Evolutionary conservation across 2,797 vertebrate species (phyloP).

Genomic region (Enteromius viviparus): DNA sequence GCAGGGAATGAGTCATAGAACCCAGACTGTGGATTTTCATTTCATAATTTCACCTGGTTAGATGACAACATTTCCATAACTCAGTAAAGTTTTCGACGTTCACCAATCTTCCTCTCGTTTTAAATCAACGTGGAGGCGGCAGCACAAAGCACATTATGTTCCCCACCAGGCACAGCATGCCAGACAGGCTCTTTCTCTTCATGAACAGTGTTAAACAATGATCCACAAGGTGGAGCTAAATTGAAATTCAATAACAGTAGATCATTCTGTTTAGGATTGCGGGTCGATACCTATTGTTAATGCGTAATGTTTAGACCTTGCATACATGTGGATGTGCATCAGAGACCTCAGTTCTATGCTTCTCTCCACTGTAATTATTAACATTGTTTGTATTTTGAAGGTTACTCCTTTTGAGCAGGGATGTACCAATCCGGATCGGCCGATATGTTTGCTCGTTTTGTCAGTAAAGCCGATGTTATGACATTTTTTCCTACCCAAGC

Average conservation of each 20-base stretch:
- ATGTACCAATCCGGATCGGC: no score
- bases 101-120: constrained; percentile 20
- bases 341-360: constrained; percentile 53
- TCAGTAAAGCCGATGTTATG: no score
- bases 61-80: neutral
- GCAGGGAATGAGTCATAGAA: constrained; percentile 21
- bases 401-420: neutral
- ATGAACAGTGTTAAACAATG: constrained; percentile 18
- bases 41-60: constrained; percentile 8
- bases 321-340: constrained; percentile 59
- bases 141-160: neutral
- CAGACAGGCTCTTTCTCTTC: constrained; percentile 11
- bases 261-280: constrained; percentile 22
- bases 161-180: neutral
- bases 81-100: neutral
- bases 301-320: constrained; percentile 62
- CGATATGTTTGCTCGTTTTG: no score
- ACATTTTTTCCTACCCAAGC: no score
- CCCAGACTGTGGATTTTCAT: constrained; percentile 20
- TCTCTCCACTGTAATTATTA: neutral
- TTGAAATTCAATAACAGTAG: constrained; percentile 41
- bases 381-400: neutral
- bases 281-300: constrained; percentile 41
- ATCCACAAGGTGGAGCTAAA: constrained; percentile 53
- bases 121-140: constrained; percentile 1